Conservation (phyloP, 2,113 vertebrate genomes). For the Oryzias javanicus region DNA sequence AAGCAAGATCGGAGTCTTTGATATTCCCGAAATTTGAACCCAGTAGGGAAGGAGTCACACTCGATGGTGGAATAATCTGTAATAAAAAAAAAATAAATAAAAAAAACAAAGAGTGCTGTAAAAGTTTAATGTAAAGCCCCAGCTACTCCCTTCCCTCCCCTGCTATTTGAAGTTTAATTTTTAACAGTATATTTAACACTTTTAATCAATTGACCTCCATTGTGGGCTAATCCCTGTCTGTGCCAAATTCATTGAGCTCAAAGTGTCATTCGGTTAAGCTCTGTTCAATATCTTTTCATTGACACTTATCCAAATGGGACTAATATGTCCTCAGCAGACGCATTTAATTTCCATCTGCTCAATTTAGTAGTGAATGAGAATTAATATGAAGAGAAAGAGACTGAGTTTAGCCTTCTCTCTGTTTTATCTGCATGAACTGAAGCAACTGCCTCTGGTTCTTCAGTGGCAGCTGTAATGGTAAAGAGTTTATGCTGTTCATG, state of each 20-base stretch:
- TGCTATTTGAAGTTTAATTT: conserved; percentile 49
- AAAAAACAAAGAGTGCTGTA: conserved; percentile 26
- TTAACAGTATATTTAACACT: conserved; percentile 60
- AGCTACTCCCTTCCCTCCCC: conserved; percentile 1
- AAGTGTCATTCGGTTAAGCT: conserved; percentile 66
- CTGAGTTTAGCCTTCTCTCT: conserved; percentile 45
- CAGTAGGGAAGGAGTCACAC: conserved; percentile 17
- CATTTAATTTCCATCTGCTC: conserved; percentile 72
- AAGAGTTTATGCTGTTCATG: not conserved
- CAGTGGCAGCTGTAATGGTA: conserved; percentile 3
- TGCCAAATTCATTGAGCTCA: conserved; percentile 72
- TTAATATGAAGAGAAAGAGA: conserved; percentile 48
- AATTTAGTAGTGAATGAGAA: conserved; percentile 57
- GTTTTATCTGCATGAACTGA: conserved; percentile 39
- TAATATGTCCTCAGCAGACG: conserved; percentile 67
- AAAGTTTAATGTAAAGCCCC: conserved; percentile 8
- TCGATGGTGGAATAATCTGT: conserved; percentile 40
- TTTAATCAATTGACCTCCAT: conserved; percentile 76
- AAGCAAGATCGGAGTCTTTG: conserved; percentile 43
- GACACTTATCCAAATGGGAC: conserved; percentile 73
- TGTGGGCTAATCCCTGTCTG: conserved; percentile 70
- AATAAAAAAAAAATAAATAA: conserved; percentile 12
- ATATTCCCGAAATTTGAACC: conserved; percentile 37
- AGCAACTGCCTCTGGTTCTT: conserved; percentile 21
- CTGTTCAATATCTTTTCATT: conserved; percentile 69